Conservation (phyloP, 1,140 invertebrate genomes). For the Hormaphis cornu region DNA sequence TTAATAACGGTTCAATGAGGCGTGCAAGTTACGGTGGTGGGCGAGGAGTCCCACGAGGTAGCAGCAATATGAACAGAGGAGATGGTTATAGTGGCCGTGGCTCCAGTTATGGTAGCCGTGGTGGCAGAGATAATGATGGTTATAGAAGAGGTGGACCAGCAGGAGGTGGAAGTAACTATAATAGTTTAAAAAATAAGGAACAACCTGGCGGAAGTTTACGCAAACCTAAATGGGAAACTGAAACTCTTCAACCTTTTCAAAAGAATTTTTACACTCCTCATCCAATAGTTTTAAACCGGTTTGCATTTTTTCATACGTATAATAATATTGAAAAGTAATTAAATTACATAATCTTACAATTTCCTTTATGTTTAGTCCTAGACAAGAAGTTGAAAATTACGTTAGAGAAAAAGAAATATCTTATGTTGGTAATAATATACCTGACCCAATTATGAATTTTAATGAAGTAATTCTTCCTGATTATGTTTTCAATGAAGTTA, state of each 20-base stretch:
- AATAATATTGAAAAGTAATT: not conserved
- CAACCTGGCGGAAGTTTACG: constrained; percentile 64
- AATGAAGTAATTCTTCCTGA: constrained; percentile 83
- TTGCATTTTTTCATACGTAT: constrained; percentile 25
- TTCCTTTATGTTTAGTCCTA: constrained; percentile 39
- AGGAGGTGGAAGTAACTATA: constrained; percentile 36
- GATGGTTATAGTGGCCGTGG: constrained; percentile 26
- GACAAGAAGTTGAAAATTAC: constrained; percentile 63
- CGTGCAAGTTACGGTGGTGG: constrained; percentile 22
- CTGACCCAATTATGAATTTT: constrained; percentile 76
- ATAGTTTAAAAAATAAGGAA: constrained; percentile 42
- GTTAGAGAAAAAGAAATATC: constrained; percentile 73
- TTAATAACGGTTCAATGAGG: constrained; percentile 13
- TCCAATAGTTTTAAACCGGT: constrained; percentile 59
- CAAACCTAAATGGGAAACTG: constrained; percentile 75
- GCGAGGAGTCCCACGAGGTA: constrained; percentile 29
- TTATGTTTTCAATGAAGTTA: constrained; percentile 66
- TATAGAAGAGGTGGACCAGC: constrained; percentile 30
- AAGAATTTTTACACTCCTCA: constrained; percentile 90
- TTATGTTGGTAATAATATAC: constrained; percentile 69
- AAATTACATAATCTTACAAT: constrained; percentile 2
- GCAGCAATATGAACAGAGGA: constrained; percentile 18
- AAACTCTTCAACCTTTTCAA: constrained; percentile 65
- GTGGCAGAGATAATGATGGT: constrained; percentile 33
- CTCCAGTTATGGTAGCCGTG: constrained; percentile 10